Percentiles rank a stretch among this genome's conserved stretches.
Evolutionary conservation across 2,888 invertebrate species (phyloP).

Genomic region (Unio pictorum): DNA sequence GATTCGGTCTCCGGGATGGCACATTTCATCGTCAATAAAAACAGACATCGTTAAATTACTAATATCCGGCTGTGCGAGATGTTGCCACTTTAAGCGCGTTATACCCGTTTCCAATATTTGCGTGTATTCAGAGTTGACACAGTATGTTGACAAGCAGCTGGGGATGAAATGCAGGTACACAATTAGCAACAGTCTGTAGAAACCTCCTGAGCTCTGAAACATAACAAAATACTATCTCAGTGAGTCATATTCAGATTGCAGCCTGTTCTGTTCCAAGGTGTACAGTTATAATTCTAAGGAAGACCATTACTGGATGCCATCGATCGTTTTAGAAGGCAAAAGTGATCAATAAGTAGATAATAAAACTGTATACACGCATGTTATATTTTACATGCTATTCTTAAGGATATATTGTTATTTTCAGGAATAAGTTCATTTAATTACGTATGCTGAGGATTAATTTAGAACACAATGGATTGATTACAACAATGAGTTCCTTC

Average conservation of each 20-base stretch:
- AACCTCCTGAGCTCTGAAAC: background rate
- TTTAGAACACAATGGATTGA: too few relatives aligned
- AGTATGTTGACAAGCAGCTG: constrained; percentile 9
- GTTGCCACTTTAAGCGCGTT: constrained; percentile 12
- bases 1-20: constrained; percentile 1
- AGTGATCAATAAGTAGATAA: too few relatives aligned
- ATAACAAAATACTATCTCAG: background rate
- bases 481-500: too few relatives aligned
- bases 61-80: constrained; percentile 19
- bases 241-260: background rate
- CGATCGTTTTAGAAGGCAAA: too few relatives aligned
- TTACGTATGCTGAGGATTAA: too few relatives aligned
- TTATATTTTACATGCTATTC: too few relatives aligned
- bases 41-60: constrained; percentile 24
- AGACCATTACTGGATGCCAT: too few relatives aligned
- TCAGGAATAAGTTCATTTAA: too few relatives aligned
- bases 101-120: constrained; percentile 26
- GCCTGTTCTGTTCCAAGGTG: too few relatives aligned
- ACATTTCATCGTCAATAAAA: constrained; percentile 16
- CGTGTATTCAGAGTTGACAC: constrained; percentile 25
- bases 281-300: too few relatives aligned
- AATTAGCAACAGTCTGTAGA: background rate
- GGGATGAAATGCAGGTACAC: constrained; percentile 5
- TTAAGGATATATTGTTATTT: too few relatives aligned
- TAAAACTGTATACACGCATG: too few relatives aligned